These are phyloP conservation scores for Macaca fascicularis DNA, from an alignment of 2,113 vertebrate genomes.

Conservation along the genomic window DNA sequence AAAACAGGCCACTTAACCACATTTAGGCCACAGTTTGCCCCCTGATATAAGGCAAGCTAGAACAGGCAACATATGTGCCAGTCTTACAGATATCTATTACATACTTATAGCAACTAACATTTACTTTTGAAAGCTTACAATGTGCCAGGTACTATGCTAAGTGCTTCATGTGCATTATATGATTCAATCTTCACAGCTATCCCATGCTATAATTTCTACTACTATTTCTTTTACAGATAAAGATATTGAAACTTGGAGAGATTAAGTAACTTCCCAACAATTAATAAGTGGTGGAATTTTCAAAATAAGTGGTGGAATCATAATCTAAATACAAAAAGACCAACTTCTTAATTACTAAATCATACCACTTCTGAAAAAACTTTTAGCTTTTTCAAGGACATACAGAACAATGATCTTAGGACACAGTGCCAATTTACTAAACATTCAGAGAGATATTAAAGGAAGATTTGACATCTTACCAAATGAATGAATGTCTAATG, in stretches of 20 bases:
- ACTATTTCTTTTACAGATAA: constrained; percentile 40
- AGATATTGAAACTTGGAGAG: constrained; percentile 25
- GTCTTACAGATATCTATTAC: not conserved
- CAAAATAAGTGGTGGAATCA: constrained; percentile 11
- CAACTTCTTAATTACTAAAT: constrained; percentile 10
- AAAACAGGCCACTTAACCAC: not conserved
- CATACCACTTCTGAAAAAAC: not conserved
- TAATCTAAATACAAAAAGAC: constrained; percentile 22
- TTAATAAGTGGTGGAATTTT: constrained; percentile 9
- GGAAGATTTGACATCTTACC: not conserved
- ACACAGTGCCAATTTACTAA: not conserved
- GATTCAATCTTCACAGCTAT: not conserved
- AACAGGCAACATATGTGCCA: not conserved
- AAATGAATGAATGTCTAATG: constrained; percentile 8
- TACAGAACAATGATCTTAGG: not conserved
- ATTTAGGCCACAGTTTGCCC: not conserved
- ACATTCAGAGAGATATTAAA: constrained; percentile 20
- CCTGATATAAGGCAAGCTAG: not conserved
- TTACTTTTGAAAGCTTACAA: constrained; percentile 1
- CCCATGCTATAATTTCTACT: not conserved
- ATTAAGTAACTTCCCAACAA: constrained; percentile 20
- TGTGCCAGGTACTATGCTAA: not conserved
- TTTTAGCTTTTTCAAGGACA: not conserved
- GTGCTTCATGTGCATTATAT: not conserved
- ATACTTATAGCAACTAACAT: not conserved